Evolutionary conservation across 1,140 invertebrate genomes (phyloP).

Genomic region (Tribolium madens): DNA sequence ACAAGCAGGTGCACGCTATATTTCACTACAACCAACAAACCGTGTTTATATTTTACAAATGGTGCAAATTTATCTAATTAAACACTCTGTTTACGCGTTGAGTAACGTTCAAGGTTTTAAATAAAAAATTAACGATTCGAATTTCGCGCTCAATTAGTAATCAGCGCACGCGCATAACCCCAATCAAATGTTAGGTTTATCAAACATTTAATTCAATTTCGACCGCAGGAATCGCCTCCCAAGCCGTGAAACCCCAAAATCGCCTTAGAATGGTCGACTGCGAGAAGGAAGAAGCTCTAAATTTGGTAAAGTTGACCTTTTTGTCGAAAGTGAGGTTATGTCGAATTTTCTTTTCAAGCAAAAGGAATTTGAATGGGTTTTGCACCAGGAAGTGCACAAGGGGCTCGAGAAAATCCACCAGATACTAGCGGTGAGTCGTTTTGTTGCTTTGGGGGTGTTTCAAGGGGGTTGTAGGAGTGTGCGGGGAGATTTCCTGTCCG

Average conservation of each 20-base stretch:
- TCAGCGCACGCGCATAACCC: not conserved
- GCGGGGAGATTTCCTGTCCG: constrained; percentile 85
- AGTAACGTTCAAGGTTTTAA: not conserved
- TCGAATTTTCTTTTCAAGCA: constrained; percentile 74
- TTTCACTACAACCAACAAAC: not conserved
- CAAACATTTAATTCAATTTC: not conserved
- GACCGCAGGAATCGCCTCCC: not conserved
- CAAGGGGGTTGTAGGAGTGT: constrained; percentile 76
- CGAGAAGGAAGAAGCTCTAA: constrained; percentile 86
- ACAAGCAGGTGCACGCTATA: not conserved
- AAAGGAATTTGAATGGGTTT: constrained; percentile 94
- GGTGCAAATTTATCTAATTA: not conserved
- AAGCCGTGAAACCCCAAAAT: not conserved
- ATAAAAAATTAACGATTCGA: too few relatives aligned
- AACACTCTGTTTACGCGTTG: not conserved
- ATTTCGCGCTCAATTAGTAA: not conserved
- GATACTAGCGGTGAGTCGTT: constrained; percentile 80
- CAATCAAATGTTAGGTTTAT: not conserved
- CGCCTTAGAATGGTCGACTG: constrained; percentile 78
- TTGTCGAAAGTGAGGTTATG: constrained; percentile 55
- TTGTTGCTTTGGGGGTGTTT: not conserved
- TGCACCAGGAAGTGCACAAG: constrained; percentile 89
- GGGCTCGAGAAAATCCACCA: constrained; percentile 86
- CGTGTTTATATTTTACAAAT: not conserved
- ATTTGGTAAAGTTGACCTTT: constrained; percentile 78